Conservation (phyloP, 2,888 invertebrate species). For the Ophraella communa region DNA sequence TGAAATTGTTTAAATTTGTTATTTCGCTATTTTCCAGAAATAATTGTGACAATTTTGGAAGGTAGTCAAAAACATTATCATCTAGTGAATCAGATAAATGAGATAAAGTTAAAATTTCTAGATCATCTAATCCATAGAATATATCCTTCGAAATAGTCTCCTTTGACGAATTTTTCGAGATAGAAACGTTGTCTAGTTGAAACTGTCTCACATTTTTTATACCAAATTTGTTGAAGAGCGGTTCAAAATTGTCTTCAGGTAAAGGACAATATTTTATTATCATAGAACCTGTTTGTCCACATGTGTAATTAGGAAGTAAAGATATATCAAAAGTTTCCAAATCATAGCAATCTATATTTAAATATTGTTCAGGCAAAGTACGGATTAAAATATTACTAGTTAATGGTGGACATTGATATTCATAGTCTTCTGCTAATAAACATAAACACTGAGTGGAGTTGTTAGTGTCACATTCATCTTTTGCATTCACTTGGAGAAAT, state of each 20-base stretch:
- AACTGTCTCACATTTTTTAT: constrained; percentile 31
- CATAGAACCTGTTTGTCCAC: constrained; percentile 61
- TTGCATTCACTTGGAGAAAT: not conserved
- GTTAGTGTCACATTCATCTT: not conserved
- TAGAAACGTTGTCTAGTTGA: constrained; percentile 10
- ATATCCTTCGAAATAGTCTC: constrained; percentile 20
- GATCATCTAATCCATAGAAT: constrained; percentile 9
- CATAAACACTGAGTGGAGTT: not conserved
- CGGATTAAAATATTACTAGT: constrained; percentile 30
- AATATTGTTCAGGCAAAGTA: constrained; percentile 20
- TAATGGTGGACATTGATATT: constrained; percentile 41
- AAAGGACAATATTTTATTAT: constrained; percentile 65
- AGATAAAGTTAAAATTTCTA: constrained; percentile 8
- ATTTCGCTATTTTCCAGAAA: constrained; percentile 40
- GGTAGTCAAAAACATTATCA: constrained; percentile 39
- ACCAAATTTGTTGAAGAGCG: constrained; percentile 61
- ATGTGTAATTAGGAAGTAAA: constrained; percentile 61
- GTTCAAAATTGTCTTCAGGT: constrained; percentile 60
- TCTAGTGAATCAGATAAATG: constrained; percentile 17
- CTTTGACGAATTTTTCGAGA: not conserved
- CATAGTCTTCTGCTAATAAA: constrained; percentile 32
- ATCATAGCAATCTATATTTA: constrained; percentile 38
- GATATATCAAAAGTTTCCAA: constrained; percentile 53
- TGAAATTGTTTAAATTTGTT: constrained; percentile 65
- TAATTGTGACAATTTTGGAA: constrained; percentile 40